Base-by-base conservation (phyloP, 2,888 invertebrate genomes). In the Chironomus tentans region DNA sequence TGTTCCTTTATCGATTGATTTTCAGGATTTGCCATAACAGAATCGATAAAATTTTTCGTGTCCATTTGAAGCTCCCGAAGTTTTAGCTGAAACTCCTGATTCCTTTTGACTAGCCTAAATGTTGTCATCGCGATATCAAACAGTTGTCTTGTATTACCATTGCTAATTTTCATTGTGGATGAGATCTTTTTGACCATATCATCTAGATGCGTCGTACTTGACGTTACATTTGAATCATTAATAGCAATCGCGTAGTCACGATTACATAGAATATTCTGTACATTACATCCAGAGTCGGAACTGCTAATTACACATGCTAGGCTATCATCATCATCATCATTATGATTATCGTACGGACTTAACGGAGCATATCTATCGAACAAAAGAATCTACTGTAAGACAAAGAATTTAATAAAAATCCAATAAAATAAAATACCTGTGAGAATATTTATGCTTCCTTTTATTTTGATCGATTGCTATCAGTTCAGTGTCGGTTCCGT, bases 401-500 rank as follows among this genome's bases (percentile, higher is more conserved):
- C 18, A 56, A n/a, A n/a, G 50, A 50, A 50, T 4, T 18, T 7
- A 56, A 15, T 50, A 65, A 21, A 12, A 10, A 13, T 24, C 18
- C 56, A 56, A 56, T 10, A 15, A 12, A 18, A 1, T 68, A 68
- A 12, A 18, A 1, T 68, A 68, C 68, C 68, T 68, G 68, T 38
- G 28, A 13, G 21, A 38, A n/a, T 38, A 46, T 21, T 21, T 68
- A 21, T 38, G 15, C 13, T 46, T n/a, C 7, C 2, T 38, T 38
- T 68, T 13, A 5, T 68, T 68, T 22, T 15, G n/a, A 68, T 68
- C 18, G n/a, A 70, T 70, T 5, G 70, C 50, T 13, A 70, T 24
- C 21, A 70, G 10, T n/a, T 70, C 70, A 1, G 48, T 21, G 22
- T 70, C 70, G 24, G 70, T 70, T 70, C 70, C 70, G 50, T 70